Conservation (phyloP, 2,113 vertebrate species). For the Grantiella picta region DNA sequence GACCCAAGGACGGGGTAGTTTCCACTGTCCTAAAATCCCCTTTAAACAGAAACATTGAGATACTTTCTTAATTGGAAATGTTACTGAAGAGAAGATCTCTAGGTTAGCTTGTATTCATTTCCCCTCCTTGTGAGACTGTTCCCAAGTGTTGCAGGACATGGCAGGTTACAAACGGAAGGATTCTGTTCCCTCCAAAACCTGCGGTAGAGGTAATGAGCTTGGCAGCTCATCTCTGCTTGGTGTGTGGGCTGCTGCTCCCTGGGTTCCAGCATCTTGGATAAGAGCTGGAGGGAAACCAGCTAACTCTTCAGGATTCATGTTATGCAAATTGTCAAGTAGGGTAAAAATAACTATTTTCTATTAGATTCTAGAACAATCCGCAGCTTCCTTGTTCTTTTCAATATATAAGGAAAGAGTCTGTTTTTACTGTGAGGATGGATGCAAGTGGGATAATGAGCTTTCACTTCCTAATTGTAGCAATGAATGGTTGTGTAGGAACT, state of each 20-base stretch:
- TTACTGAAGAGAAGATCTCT: background rate
- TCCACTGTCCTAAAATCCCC: background rate
- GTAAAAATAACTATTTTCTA: background rate
- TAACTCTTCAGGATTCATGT: background rate
- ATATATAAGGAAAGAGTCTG: background rate
- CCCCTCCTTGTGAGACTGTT: background rate
- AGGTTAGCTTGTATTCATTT: background rate
- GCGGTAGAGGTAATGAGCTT: background rate
- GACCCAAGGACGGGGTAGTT: background rate
- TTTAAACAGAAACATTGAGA: background rate
- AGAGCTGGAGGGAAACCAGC: background rate
- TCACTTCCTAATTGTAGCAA: background rate
- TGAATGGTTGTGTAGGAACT: background rate
- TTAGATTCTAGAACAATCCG: background rate
- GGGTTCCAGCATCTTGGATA: background rate
- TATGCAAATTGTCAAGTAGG: background rate
- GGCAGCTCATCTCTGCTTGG: background rate
- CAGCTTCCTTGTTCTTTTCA: background rate
- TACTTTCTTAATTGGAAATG: background rate
- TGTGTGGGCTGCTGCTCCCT: constrained; percentile 32
- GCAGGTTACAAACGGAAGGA: background rate
- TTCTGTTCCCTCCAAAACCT: background rate
- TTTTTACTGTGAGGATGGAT: background rate
- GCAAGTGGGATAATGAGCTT: background rate
- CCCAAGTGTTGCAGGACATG: background rate